phyloP scores from a whole-genome alignment of 2,113 vertebrate genomes.

The Oenanthe melanoleuca region DNA sequence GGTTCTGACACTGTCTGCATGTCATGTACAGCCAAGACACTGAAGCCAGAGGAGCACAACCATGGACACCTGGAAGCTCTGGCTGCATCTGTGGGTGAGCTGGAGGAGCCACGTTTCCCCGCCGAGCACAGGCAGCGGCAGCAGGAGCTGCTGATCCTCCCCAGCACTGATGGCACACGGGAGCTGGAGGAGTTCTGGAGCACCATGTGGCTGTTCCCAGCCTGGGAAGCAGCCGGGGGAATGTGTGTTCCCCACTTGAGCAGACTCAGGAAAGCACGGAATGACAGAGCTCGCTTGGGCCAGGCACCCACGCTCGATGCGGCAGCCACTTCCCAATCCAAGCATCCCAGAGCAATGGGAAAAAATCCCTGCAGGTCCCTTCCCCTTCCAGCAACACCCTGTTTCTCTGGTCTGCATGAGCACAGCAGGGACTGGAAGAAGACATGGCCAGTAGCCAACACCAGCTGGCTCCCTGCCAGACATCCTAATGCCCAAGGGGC shows the following conservation, averaged over 20 bases:
- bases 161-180: neutral
- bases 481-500: neutral
- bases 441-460: neutral
- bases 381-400: neutral
- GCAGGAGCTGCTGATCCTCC: neutral
- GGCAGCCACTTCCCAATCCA: neutral
- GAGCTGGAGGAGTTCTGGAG: neutral
- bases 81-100: fast-evolving
- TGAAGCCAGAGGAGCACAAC: neutral
- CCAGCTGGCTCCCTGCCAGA: neutral
- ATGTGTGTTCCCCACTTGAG: neutral
- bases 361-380: neutral
- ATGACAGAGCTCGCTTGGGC: neutral
- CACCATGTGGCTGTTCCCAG: neutral
- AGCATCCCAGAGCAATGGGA: neutral
- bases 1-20: neutral
- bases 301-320: fast-evolving
- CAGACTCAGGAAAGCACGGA: neutral
- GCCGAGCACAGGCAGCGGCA: fast-evolving
- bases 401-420: neutral
- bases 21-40: neutral
- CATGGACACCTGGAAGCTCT: neutral
- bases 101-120: fast-evolving
- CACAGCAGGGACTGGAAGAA: neutral
- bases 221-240: neutral